Base-by-base conservation (phyloP, 2,888 invertebrate species). In the Latheticus oryzae region DNA sequence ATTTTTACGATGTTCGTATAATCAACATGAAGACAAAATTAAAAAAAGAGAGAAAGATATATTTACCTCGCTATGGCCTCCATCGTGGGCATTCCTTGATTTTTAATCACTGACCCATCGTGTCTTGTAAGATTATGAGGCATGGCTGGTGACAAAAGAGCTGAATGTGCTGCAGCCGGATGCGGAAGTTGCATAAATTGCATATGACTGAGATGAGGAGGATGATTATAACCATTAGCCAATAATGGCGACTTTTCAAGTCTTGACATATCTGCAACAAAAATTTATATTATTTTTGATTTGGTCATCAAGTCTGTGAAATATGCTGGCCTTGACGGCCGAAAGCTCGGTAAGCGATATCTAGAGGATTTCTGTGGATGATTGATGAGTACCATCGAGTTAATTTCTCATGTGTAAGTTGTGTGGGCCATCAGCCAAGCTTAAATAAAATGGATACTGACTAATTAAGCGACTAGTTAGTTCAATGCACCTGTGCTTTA, bases 221-320 rank as follows among this genome's bases (percentile, higher is more conserved):
- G 95, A 67, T 94, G 94, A 81, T 94, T 95, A 85, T 95, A 95
- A 62, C 95, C 95, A 76, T 95, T 95, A 58, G 94, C 93, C 69
- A 95, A 83, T 26, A 95, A 84, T 17, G 95, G 95, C 11, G 94
- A 93, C 80, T 95, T 95, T 79, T 95, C 95, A 86, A 94, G 82
- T 66, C 93, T 86, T 42, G 91, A 90, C 80, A 92, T 89, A 81
- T 93, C 93, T 92, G 85, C 40, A 82, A 80, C 58, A 72, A 67
- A 19, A 45, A 53, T 53, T 30, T 33, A 19, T 40, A 23, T 43
- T 43, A 15, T 37, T 37, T 37, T 38, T 50, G 37, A 50, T 15
- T 38, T 50, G 28, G 50, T 38, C 40, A 50, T 32, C 24, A 13
- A 13, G 24, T 12, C 19, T 37, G 37, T 50, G 50, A 50, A 38